These are phyloP conservation scores for Bombus waltoni DNA, from an alignment of 1,140 invertebrate genomes.

Conservation along the genomic window DNA sequence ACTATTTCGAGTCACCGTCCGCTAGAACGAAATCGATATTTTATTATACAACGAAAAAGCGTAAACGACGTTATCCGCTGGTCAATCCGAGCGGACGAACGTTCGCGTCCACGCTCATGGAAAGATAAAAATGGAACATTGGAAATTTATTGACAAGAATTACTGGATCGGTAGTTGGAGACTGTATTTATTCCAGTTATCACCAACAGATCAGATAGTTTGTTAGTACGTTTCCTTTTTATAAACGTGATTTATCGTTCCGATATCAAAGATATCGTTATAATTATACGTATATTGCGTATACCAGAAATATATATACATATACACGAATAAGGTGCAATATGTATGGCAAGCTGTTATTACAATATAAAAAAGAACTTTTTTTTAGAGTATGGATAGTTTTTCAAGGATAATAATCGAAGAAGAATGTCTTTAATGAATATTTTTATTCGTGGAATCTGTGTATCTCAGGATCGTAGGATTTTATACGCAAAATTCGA, in stretches of 20 bases:
- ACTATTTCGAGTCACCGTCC: background rate
- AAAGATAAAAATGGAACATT: background rate
- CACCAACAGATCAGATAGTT: background rate
- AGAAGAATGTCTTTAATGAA: background rate
- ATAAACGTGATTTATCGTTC: too few species aligned
- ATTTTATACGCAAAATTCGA: background rate
- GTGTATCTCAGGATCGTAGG: background rate
- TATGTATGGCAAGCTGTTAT: too few species aligned
- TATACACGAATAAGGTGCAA: too few species aligned
- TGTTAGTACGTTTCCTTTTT: background rate
- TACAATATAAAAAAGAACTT: too few species aligned
- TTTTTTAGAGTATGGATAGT: too few species aligned
- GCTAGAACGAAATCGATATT: background rate
- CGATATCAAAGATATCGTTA: too few species aligned
- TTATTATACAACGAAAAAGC: background rate
- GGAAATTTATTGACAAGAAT: background rate
- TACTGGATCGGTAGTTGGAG: background rate
- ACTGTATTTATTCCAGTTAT: background rate
- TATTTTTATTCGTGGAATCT: background rate
- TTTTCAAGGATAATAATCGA: too few species aligned
- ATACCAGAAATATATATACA: too few species aligned
- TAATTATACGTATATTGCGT: too few species aligned
- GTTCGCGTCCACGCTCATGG: too few species aligned
- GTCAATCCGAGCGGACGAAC: background rate
- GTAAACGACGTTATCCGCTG: background rate